Evolutionary conservation across 2,797 vertebrate species (phyloP).

Genomic region (Onychomys arenicola): DNA sequence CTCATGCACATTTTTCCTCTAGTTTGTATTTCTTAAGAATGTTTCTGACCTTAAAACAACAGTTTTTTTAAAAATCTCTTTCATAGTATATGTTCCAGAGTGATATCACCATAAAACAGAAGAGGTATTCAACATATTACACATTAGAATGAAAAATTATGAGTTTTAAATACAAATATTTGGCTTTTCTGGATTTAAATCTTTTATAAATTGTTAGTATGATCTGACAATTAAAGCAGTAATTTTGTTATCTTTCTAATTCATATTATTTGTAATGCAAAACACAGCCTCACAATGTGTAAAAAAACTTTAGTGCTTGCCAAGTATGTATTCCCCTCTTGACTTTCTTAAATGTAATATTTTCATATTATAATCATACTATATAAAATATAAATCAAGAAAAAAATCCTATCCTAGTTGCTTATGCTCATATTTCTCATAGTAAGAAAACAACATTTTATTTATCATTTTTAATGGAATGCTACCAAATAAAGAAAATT

Average conservation of each 20-base stretch:
- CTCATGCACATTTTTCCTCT: background rate
- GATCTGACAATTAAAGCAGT: slow-evolving; percentile 10
- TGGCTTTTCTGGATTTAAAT: background rate
- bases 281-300: slow-evolving; percentile 32
- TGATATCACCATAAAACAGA: slow-evolving; percentile 17
- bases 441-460: slow-evolving; percentile 10
- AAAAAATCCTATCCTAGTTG: background rate
- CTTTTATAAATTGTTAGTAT: slow-evolving; percentile 50
- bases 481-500: slow-evolving; percentile 42
- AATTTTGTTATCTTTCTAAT: slow-evolving; percentile 51
- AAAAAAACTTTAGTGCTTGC: slow-evolving; percentile 39
- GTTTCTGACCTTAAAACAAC: slow-evolving; percentile 18
- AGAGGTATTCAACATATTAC: background rate
- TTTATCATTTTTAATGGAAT: slow-evolving; percentile 39
- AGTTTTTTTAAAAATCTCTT: background rate
- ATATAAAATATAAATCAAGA: slow-evolving; percentile 35
- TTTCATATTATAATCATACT: slow-evolving; percentile 54
- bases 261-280: slow-evolving; percentile 57
- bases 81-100: background rate
- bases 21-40: slow-evolving; percentile 39
- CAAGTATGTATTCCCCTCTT: slow-evolving; percentile 5
- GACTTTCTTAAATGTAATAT: slow-evolving; percentile 61
- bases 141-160: slow-evolving; percentile 32
- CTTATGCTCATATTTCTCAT: slow-evolving; percentile 24
- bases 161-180: slow-evolving; percentile 23